Evolutionary conservation across 1,140 invertebrate species (phyloP).

Genomic region (Druon quercuslanigerum): DNA sequence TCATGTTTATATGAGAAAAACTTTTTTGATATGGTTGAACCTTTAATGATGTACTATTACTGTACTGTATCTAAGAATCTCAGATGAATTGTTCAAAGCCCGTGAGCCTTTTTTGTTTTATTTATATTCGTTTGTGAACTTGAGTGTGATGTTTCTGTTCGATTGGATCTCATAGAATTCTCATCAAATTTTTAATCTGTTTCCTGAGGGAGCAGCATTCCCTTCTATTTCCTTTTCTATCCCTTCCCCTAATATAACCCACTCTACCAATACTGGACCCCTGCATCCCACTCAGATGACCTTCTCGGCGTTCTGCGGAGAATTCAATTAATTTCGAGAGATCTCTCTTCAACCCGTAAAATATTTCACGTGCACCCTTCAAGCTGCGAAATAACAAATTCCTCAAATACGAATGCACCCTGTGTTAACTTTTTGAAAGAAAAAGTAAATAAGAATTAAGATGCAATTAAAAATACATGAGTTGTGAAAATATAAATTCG

Average conservation of each 20-base stretch:
- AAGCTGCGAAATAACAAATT: conserved; percentile 9
- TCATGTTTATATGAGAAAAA: no score
- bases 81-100: no score
- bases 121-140: background rate
- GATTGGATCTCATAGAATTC: conserved; percentile 39
- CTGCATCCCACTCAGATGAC: conserved; percentile 15
- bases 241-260: conserved; percentile 34
- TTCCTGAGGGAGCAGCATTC: conserved; percentile 34
- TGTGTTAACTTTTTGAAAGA: background rate
- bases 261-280: conserved; percentile 21
- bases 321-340: conserved; percentile 57
- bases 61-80: no score
- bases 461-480: background rate
- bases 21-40: no score
- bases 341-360: conserved; percentile 34
- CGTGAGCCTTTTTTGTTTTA: no score
- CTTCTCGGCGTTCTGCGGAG: conserved; percentile 32
- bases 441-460: background rate
- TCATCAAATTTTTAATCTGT: conserved; percentile 52
- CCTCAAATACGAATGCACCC: conserved; percentile 8
- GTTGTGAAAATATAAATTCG: no score
- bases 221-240: conserved; percentile 39
- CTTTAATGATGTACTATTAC: no score
- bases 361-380: background rate
- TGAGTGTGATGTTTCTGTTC: background rate